A percentile compares a stretch with the other conserved stretches of the same genome.
These are phyloP conservation scores for Microctonus hyperodae DNA, from an alignment of 2,888 invertebrate genomes.

Conservation along the genomic window DNA sequence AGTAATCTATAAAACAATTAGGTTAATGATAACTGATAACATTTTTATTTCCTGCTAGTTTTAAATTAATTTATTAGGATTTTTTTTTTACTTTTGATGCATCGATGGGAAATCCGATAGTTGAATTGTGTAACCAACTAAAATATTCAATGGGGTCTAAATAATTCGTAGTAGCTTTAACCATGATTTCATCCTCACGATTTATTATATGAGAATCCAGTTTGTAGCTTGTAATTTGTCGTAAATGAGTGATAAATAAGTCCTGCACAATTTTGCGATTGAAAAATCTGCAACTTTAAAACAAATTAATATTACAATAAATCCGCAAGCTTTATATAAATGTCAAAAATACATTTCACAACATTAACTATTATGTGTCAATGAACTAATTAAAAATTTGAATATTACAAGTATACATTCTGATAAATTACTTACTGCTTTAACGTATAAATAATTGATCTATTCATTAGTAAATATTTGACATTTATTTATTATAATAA, in stretches of 20 bases:
- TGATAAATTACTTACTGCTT: not conserved
- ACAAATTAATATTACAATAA: not conserved
- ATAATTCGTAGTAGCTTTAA: constrained; percentile 22
- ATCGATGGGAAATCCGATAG: constrained; percentile 62
- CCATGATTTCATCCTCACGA: constrained; percentile 39
- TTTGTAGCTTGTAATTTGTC: constrained; percentile 36
- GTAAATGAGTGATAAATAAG: not conserved
- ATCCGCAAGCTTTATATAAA: too few species aligned
- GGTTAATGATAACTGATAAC: too few species aligned
- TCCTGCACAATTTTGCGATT: too few species aligned
- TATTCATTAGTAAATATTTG: not conserved
- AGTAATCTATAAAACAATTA: constrained; percentile 69
- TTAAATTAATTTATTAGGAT: too few species aligned
- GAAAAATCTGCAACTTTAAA: not conserved
- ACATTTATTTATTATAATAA: not conserved
- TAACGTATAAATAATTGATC: not conserved
- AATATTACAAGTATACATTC: not conserved
- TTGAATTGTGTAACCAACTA: constrained; percentile 57
- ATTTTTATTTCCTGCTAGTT: too few species aligned
- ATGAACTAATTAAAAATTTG: not conserved
- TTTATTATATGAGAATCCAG: constrained; percentile 49
- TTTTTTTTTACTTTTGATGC: constrained; percentile 58
- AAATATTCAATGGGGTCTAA: constrained; percentile 43
- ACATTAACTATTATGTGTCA: not conserved
- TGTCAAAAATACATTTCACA: too few species aligned